A percentile compares a stretch with the other conserved stretches of the same genome.
Evolutionary conservation across 2,113 vertebrate genomes (phyloP).

Genomic region (Siniperca knerii): DNA sequence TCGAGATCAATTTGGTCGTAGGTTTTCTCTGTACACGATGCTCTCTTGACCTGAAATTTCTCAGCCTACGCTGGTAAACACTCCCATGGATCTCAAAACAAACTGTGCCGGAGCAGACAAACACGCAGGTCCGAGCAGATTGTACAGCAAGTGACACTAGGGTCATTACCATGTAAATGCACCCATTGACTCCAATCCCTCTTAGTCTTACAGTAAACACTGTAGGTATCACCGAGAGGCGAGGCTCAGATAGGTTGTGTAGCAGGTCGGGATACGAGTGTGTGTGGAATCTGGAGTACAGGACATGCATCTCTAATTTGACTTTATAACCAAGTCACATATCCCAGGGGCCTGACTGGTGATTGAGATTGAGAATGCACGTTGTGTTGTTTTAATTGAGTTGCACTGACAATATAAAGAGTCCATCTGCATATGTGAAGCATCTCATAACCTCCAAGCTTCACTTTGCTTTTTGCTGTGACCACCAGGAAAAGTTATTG

Average conservation of each 20-base stretch:
- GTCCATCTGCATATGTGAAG: background rate
- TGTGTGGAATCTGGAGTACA: background rate
- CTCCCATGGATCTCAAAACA: slow-evolving; percentile 76
- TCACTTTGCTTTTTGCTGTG: background rate
- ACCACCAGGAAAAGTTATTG: background rate
- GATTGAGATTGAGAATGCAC: background rate
- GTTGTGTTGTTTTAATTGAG: background rate
- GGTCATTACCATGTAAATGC: slow-evolving; percentile 70
- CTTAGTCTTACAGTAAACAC: slow-evolving; percentile 54
- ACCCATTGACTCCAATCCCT: slow-evolving; percentile 67
- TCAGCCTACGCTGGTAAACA: slow-evolving; percentile 76
- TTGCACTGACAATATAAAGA: background rate
- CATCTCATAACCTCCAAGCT: background rate
- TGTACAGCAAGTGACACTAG: slow-evolving; percentile 50
- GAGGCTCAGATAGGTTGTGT: slow-evolving; percentile 1
- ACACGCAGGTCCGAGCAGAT: slow-evolving; percentile 61
- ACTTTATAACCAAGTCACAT: background rate
- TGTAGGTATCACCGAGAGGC: slow-evolving; percentile 1
- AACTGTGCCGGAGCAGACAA: slow-evolving; percentile 66
- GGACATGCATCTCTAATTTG: background rate
- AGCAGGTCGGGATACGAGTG: background rate
- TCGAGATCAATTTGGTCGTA: slow-evolving; percentile 65
- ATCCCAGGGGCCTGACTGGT: background rate
- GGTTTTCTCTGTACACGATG: slow-evolving; percentile 64
- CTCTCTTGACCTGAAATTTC: slow-evolving; percentile 79